Evolutionary conservation across 1,140 invertebrate species (phyloP), one percentile per base, ranked within the genome.

Genomic region (Idris sp.): DNA sequence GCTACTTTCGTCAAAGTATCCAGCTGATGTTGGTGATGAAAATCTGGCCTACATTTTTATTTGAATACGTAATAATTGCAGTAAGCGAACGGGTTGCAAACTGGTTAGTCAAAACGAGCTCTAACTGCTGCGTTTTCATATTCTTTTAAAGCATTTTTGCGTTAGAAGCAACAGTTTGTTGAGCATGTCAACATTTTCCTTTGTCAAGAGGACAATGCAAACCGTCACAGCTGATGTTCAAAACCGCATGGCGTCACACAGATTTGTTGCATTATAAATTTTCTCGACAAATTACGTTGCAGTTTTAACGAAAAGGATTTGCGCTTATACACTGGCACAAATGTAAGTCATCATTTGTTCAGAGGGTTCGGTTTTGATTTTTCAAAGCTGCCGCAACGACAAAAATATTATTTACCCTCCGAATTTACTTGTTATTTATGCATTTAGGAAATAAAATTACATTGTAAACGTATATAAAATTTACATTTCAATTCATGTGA

Each of bases 41-140:
- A 48, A 46, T 48, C 41, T 36, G 30, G 44, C 33, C 44, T 62
- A 48, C 33, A 62, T 62, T 61, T 61, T 61, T 61, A 59, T 46
- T 26, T 49, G 44, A 61, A 61, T 61, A 61, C 46, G 8, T 40
- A 40, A 22, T 49, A 26, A 61, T 61, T 61, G 15, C 35, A 19
- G 22, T 11, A 6, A 22, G 10, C 18, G 1, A 13, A 25, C 4
- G 13, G 28, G 5, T 18, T 2, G 19, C 6, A 61, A 61, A 61
- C 56, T 61, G 44, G 56, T 61, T 49, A 1, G 0, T n/a, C 13
- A 4, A 36, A 40, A 38, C 41, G 10, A 46, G 41, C 33, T 33
- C 46, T 4, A 5, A 4, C 15, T 13, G 19, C n/a, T n/a, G n/a
- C n/a, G n/a, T n/a, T n/a, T n/a, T n/a, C n/a, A n/a, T n/a, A n/a